A percentile compares a stretch with the other conserved stretches of the same genome.
These are phyloP conservation scores for Gymnopithys bicolor DNA, from an alignment of 2,797 vertebrate species.

Conservation along the genomic window DNA sequence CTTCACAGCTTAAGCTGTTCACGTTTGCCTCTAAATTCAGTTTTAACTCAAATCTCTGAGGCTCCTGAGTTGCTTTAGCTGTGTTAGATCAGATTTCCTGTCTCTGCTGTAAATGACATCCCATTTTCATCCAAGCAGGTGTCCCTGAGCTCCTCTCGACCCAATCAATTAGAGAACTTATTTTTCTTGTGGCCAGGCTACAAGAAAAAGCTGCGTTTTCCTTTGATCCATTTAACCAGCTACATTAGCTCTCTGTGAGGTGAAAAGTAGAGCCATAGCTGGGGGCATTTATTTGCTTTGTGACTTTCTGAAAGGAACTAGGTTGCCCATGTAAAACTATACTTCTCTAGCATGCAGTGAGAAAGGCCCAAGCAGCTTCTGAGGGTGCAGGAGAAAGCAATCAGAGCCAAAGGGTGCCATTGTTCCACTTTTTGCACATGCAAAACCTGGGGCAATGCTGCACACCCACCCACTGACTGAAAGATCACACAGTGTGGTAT, in stretches of 20 bases:
- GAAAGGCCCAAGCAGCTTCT: not conserved
- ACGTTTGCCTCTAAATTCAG: not conserved
- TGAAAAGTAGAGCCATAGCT: not conserved
- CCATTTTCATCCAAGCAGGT: not conserved
- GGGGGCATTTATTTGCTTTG: not conserved
- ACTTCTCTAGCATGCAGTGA: not conserved
- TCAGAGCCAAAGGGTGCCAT: not conserved
- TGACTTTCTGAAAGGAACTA: not conserved
- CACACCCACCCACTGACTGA: not conserved
- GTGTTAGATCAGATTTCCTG: not conserved
- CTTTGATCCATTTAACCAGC: not conserved
- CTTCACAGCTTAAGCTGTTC: not conserved
- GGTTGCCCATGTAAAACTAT: not conserved
- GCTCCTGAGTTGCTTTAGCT: not conserved
- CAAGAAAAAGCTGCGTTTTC: not conserved
- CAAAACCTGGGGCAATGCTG: not conserved
- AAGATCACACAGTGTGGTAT: not conserved
- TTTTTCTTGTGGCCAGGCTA: not conserved
- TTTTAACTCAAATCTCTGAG: not conserved
- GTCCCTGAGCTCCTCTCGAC: not conserved
- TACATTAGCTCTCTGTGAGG: not conserved
- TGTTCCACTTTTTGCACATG: not conserved
- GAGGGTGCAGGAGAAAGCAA: not conserved
- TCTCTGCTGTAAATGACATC: not conserved
- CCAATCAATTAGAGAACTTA: not conserved